These are phyloP conservation scores for Zonitis immaculata DNA, from an alignment of 2,888 invertebrate species.

Conservation along the genomic window DNA sequence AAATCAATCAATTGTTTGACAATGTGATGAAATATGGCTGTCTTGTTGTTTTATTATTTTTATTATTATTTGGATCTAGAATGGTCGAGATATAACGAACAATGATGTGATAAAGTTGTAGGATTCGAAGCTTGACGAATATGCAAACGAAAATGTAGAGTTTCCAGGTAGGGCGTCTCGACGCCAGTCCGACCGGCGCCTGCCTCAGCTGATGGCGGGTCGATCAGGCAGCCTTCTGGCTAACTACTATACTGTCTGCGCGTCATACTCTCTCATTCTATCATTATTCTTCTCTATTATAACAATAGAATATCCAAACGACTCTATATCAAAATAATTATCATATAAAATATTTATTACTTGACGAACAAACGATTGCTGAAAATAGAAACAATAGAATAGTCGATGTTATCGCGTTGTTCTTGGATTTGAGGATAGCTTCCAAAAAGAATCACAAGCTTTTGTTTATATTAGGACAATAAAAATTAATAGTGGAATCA, in stretches of 20 bases:
- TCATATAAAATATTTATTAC: slow-evolving; percentile 17
- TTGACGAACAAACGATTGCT: background rate
- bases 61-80: background rate
- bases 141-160: slow-evolving; percentile 31
- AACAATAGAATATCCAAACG: slow-evolving; percentile 1
- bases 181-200: slow-evolving; percentile 39
- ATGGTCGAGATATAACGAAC: slow-evolving; percentile 19
- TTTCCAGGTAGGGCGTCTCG: slow-evolving; percentile 37
- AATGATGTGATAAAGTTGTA: slow-evolving; percentile 23
- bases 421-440: background rate
- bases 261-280: slow-evolving; percentile 11
- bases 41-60: background rate
- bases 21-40: background rate
- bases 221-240: slow-evolving; percentile 40
- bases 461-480: too few species aligned
- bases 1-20: background rate
- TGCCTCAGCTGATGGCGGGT: slow-evolving; percentile 43
- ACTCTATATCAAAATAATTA: slow-evolving; percentile 19
- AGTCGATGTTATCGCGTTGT: background rate
- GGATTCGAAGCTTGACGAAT: slow-evolving; percentile 25
- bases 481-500: too few species aligned
- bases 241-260: slow-evolving; percentile 36
- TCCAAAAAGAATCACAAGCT: too few species aligned
- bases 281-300: background rate
- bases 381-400: too few species aligned